Evolutionary conservation across 2,113 vertebrate species (phyloP).

Genomic region (Bubo blakistoni): DNA sequence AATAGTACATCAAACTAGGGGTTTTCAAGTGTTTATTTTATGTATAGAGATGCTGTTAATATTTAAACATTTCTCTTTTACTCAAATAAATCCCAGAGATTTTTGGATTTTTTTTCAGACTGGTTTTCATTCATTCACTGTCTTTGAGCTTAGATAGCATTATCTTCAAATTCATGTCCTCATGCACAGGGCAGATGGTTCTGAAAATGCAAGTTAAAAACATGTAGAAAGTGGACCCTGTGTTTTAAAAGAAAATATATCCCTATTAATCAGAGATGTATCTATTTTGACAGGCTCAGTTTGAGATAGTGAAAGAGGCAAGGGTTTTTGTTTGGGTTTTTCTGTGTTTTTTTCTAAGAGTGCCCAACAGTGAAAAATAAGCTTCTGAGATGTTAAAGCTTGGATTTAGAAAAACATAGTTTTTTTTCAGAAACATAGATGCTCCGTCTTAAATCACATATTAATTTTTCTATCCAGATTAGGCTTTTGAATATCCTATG

Average conservation of each 20-base stretch:
- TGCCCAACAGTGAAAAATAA: neutral
- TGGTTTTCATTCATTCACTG: neutral
- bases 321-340: neutral
- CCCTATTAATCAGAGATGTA: neutral
- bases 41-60: neutral
- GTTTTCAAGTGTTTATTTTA: neutral
- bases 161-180: neutral
- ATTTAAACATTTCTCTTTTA: neutral
- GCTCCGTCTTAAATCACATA: neutral
- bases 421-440: neutral
- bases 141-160: neutral
- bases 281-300: neutral
- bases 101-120: neutral
- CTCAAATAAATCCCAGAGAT: neutral
- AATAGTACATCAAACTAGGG: neutral
- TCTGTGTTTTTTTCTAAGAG: neutral
- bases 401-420: neutral
- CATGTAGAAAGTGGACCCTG: neutral
- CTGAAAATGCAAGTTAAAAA: neutral
- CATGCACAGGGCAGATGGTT: neutral
- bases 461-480: constrained; percentile 9
- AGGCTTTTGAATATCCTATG: neutral
- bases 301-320: neutral
- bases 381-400: neutral
- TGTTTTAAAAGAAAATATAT: neutral